Base-by-base conservation (phyloP, 2,888 invertebrate species). In the Philereme vetulata region DNA sequence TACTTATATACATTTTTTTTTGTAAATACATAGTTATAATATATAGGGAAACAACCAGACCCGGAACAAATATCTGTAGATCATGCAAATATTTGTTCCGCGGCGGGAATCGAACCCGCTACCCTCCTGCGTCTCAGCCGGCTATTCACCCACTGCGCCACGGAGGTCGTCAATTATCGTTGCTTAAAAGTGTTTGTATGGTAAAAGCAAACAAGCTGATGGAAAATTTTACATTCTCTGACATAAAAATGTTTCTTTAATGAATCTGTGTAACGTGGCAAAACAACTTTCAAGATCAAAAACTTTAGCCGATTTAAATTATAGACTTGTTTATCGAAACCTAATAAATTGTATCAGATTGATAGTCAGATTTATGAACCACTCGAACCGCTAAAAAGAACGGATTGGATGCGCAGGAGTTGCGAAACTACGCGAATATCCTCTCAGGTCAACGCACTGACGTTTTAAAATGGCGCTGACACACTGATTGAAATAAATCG, bases 371-470 rank as follows among this genome's bases (percentile, higher is more conserved):
- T 74, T 74, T 72, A 73, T 71, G 66, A 52, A 57, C 43, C 67
- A 64, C 62, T 56, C 53, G 45, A 60, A 63, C 60, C 57, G 50
- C 51, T 65, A 65, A 62, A 67, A 64, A 67, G 64, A 64, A 66
- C 67, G 69, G 71, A 68, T 74, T 67, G 66, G 74, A 77, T 76
- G 80, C 81, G 81, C 81, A 75, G 67, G 77, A 77, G 79, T 85
- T 81, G 80, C 78, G 80, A 77, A 85, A 77, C 73, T 79, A 68
- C 78, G 79, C 80, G 76, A 83, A 84, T 75, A 77, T 79, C 74
- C 76, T 70, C 67, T 62, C 69, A 74, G 88, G 81, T 87, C 86
- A 85, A 80, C 74, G 85, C 70, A 72, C 84, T 74, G 72, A 74
- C 68, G 72, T 65, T 64, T 71, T 82, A 83, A 85, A 83, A 82